Percentiles rank a stretch among this genome's conserved stretches.
phyloP scores from a whole-genome alignment of 2,797 vertebrate species.

The Tragopan temminckii region DNA sequence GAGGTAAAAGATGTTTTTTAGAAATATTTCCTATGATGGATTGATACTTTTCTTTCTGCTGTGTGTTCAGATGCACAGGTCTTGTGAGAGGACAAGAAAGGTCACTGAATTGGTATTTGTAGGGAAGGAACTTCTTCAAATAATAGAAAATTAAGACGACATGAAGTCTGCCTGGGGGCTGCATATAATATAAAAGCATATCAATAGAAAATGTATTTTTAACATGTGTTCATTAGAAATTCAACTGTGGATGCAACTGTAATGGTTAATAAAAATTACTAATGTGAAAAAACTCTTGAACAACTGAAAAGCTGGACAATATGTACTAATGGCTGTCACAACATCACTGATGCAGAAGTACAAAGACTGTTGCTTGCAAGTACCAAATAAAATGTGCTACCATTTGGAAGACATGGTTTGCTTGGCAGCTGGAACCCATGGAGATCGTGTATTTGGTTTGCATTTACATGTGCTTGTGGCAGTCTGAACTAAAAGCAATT shows the following conservation, averaged over 20 bases:
- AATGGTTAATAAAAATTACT: not conserved
- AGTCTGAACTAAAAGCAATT: not conserved
- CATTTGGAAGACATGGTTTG: not conserved
- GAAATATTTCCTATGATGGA: not conserved
- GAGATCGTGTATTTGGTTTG: not conserved
- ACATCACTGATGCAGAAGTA: not conserved
- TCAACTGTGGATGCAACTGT: not conserved
- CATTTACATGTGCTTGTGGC: not conserved
- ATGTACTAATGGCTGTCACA: not conserved
- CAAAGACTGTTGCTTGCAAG: not conserved
- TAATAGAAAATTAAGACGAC: not conserved
- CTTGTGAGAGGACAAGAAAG: not conserved
- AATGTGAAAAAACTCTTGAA: not conserved
- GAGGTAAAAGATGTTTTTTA: not conserved
- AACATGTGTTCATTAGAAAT: not conserved
- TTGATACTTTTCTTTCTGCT: not conserved
- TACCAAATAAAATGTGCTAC: not conserved
- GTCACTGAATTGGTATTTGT: not conserved
- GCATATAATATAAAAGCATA: not conserved
- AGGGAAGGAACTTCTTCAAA: not conserved
- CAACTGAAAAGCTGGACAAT: not conserved
- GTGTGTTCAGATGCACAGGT: not conserved
- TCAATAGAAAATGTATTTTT: not conserved
- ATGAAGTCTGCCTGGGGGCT: not conserved
- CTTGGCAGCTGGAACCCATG: not conserved